Evolutionary conservation across 2,888 invertebrate species (phyloP).

Genomic region (Chrysolina haemoptera): DNA sequence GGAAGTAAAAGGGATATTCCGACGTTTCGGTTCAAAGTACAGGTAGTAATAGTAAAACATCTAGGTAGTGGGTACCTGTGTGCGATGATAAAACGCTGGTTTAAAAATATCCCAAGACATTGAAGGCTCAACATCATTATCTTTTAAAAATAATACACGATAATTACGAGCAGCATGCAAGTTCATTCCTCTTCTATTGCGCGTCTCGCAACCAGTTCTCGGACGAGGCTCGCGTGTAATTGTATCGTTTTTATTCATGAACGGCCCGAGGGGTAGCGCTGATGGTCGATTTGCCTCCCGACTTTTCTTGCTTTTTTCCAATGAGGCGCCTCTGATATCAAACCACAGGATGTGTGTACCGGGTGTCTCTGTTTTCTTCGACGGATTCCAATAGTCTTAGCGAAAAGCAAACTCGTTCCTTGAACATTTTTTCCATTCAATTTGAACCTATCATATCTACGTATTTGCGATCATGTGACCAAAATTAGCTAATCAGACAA

Average conservation of each 20-base stretch:
- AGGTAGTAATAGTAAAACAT: conserved; percentile 7
- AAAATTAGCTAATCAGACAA: no score
- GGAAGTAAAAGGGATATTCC: no score
- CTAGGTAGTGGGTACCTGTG: conserved; percentile 4
- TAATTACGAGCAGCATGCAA: conserved; percentile 53
- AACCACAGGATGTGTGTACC: conserved; percentile 8
- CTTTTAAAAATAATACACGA: conserved; percentile 54
- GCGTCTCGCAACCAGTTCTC: conserved; percentile 29
- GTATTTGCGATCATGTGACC: no score
- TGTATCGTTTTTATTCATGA: conserved; percentile 44
- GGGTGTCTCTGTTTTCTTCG: not conserved
- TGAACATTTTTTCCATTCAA: no score
- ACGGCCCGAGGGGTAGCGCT: conserved; percentile 29
- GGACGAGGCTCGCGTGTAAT: conserved; percentile 52
- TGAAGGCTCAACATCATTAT: conserved; percentile 49
- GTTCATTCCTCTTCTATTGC: conserved; percentile 50
- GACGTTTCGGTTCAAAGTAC: not conserved
- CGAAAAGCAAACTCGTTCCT: no score
- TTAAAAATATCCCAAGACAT: conserved; percentile 51
- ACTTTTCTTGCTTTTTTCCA: conserved; percentile 27
- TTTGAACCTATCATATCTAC: no score
- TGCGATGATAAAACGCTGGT: conserved; percentile 32
- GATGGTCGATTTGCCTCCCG: conserved; percentile 31
- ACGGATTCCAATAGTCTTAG: no score
- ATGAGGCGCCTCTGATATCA: conserved; percentile 31